phyloP scores from a whole-genome alignment of 1,140 invertebrate genomes.

The Paracyclopina nana region DNA sequence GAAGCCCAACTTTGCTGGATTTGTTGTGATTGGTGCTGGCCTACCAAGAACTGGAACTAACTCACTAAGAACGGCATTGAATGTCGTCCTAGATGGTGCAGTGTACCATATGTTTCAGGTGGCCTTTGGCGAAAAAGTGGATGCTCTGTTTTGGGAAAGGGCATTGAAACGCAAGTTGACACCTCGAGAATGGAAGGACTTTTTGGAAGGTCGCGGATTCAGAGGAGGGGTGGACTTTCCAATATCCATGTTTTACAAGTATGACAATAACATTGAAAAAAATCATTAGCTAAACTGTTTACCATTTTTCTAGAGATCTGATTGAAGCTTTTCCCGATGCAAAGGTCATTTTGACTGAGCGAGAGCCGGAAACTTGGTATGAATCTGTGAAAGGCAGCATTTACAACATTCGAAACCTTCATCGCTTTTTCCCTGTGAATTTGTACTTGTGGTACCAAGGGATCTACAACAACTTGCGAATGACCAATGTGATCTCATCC shows the following conservation, averaged over 20 bases:
- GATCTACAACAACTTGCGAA: no score
- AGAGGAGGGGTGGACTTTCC: constrained; percentile 10
- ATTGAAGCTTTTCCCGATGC: no score
- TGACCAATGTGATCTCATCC: no score
- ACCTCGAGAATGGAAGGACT: background rate
- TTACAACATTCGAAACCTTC: no score
- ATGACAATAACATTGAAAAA: no score
- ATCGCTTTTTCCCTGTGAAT: no score
- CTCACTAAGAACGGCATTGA: background rate
- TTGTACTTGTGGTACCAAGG: no score
- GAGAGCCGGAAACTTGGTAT: no score
- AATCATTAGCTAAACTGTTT: no score
- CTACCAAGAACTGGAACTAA: background rate
- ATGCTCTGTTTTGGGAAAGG: constrained; percentile 3
- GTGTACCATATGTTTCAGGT: constrained; percentile 4
- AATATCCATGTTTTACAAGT: constrained; percentile 11
- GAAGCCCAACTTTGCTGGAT: background rate
- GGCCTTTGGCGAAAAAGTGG: background rate
- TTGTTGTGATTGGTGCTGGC: constrained; percentile 9
- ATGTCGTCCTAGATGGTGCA: background rate
- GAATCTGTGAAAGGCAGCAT: no score
- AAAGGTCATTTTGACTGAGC: no score
- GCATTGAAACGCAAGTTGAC: background rate
- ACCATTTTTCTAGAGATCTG: no score
- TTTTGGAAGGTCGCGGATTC: constrained; percentile 4